Evolutionary conservation across 2,888 invertebrate genomes (phyloP).

Genomic region (Thymelicus sylvestris): DNA sequence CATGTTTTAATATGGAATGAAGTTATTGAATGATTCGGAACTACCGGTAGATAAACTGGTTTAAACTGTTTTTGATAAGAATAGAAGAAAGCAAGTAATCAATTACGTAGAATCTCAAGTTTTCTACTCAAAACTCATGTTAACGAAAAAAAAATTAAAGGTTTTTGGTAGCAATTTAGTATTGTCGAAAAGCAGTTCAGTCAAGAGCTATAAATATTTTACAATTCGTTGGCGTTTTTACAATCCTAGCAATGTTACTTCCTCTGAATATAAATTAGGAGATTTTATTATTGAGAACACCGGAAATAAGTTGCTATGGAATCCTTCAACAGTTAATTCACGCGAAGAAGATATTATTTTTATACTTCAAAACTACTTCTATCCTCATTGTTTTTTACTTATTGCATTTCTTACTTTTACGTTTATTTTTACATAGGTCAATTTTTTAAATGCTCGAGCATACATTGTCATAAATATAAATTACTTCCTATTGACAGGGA

Average conservation of each 20-base stretch:
- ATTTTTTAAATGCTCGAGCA: no score
- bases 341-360: no score
- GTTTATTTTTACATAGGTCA: no score
- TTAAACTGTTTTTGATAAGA: slow-evolving; percentile 15
- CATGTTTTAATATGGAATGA: slow-evolving; percentile 20
- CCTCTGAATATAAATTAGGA: slow-evolving; percentile 52
- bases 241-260: slow-evolving; percentile 61
- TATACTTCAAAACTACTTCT: no score
- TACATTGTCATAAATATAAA: slow-evolving; percentile 23
- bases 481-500: neutral
- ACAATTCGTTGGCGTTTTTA: slow-evolving; percentile 62
- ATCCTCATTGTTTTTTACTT: no score
- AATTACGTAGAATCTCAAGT: neutral
- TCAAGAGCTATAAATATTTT: slow-evolving; percentile 63
- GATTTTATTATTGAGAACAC: slow-evolving; percentile 50
- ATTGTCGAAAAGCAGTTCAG: neutral
- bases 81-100: neutral
- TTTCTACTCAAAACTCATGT: neutral
- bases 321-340: slow-evolving; percentile 30
- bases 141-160: neutral
- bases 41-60: slow-evolving; percentile 4
- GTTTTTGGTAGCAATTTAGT: neutral
- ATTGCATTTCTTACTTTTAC: no score
- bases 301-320: slow-evolving; percentile 66
- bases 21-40: slow-evolving; percentile 24